Evolutionary conservation across 2,113 vertebrate genomes (phyloP).

Genomic region (Syngnathoides biaculeatus): DNA sequence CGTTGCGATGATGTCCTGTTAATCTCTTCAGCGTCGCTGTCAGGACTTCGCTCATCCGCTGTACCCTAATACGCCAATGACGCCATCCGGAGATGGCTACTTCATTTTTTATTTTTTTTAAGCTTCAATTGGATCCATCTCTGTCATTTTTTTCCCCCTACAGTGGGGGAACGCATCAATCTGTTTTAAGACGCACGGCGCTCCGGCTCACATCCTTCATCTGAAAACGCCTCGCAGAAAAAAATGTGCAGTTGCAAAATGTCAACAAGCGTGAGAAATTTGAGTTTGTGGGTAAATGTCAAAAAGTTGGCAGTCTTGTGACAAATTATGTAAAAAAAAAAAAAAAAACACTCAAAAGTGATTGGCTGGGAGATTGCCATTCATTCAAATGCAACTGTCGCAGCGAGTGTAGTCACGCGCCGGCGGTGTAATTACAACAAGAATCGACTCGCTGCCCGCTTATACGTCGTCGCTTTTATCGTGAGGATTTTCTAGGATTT

Average conservation of each 20-base stretch:
- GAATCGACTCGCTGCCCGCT: slow-evolving; percentile 11
- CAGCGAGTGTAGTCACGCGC: slow-evolving; percentile 9
- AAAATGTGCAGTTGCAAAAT: slow-evolving; percentile 62
- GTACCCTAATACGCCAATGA: slow-evolving; percentile 42
- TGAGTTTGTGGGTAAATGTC: slow-evolving; percentile 72
- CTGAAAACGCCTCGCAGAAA: slow-evolving; percentile 59
- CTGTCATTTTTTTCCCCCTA: slow-evolving; percentile 44
- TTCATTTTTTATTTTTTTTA: slow-evolving; percentile 48
- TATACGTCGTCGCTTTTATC: background rate
- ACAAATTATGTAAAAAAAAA: slow-evolving; percentile 68
- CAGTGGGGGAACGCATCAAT: slow-evolving; percentile 59
- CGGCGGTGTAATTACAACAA: slow-evolving; percentile 24
- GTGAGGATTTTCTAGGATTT: background rate
- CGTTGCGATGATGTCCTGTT: slow-evolving; percentile 52
- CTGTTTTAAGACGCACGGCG: slow-evolving; percentile 60
- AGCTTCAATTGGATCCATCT: slow-evolving; percentile 59
- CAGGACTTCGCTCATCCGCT: slow-evolving; percentile 31
- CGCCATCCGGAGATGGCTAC: slow-evolving; percentile 52
- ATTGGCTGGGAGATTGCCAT: slow-evolving; percentile 62
- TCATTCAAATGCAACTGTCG: slow-evolving; percentile 61
- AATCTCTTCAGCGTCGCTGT: slow-evolving; percentile 57
- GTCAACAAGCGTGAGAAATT: slow-evolving; percentile 69
- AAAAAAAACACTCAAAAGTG: slow-evolving; percentile 63
- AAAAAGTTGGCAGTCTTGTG: slow-evolving; percentile 70
- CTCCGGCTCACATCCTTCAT: slow-evolving; percentile 62